Evolutionary conservation across 2,797 vertebrate species (phyloP), one percentile per base, ranked within the genome.

Genomic region (Lagocephalus sceleratus): DNA sequence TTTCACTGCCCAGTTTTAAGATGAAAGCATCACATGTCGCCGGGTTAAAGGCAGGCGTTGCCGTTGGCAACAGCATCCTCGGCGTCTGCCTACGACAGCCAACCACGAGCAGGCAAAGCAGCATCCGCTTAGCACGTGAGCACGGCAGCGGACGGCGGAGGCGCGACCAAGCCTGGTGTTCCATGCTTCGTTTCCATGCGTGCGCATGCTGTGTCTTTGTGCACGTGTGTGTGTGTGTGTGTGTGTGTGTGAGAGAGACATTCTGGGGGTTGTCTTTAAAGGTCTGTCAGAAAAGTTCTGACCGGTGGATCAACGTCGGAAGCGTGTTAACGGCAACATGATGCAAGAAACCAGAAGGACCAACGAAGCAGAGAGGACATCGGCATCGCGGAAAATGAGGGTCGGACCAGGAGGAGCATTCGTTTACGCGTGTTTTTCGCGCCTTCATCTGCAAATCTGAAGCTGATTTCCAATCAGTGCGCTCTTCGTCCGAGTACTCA

Each of bases 401-500:
- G 32, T 14, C 32, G 3, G 32, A 35, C 2, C 32, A 35, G 32
- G 14, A 10, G 32, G 32, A 14, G 11, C 11, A 3, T 35, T 35
- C 32, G 10, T 12, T 4, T 4, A 10, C 3, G 32, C 32, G 2
- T 35, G 11, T 2, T 29, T 29, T 29, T 29, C 32, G 3, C 32
- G 12, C 12, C 11, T 35, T 14, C 8, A 17, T 40, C n/a, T n/a
- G 39, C n/a, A 21, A 3, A 42, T 20, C 45, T 29, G 7, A 11
- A 9, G 22, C 39, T 50, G 61, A 41, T 59, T 63, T 57, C 57
- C 29, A 29, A 29, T 29, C 29, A 3, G 25, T 25, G 25, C 8
- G 26, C 26, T 9, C 20, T 39, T 56, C 6, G 5, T 21, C 29
- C 4, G 8, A 42, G 11, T 74, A 91, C 94, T 93, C 87, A 94